Evolutionary conservation across 2,888 invertebrate species (phyloP), one percentile per base, ranked within the genome.

Genomic region (Agrochola lychnidis): DNA sequence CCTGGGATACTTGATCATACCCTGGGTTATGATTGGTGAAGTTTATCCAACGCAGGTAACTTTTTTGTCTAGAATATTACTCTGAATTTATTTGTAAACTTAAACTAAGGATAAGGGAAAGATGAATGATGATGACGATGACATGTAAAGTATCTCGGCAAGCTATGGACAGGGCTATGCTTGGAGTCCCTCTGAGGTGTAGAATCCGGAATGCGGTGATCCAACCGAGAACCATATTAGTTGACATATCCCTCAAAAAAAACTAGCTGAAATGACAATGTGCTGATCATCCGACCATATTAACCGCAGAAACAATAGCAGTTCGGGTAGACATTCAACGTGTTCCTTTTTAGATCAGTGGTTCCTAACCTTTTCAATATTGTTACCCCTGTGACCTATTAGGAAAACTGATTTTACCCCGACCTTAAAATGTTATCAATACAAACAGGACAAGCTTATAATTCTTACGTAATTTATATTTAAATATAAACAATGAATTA

Each of bases 11-110:
- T 93, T 98, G 69, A 97, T 98, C 61, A 97, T 98, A 30, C 98
- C 98, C 0, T 98, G 98, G 98, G 97, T 98, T 16, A 98, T 98
- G 98, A 98, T 98, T 75, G 98, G 98, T n/a, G 98, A 98, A 91
- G 97, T 98, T 45, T 98, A 98, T 92, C 98, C 98, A 0, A 97
- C 97, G n/a, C 97, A 97, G 96, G 97, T 97, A 66, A 83, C 30
- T 73, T 36, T 57, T 69, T 76, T 22, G 2, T 76, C 12, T 45
- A 19, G 2, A 12, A 25, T 4, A 45, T 45, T 30, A 25, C 0
- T 30, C 30, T 40, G 2, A 16, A 22, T 36, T 30, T 59, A 30
- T 59, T 59, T 30, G 57, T 59, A 25, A 30, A 57, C 3, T 6
- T 57, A 16, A 14, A 30, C 14, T 25, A 6, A 25, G 10, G 4